These are phyloP conservation scores for Sturnira hondurensis DNA, from an alignment of 2,113 vertebrate species.

Conservation along the genomic window DNA sequence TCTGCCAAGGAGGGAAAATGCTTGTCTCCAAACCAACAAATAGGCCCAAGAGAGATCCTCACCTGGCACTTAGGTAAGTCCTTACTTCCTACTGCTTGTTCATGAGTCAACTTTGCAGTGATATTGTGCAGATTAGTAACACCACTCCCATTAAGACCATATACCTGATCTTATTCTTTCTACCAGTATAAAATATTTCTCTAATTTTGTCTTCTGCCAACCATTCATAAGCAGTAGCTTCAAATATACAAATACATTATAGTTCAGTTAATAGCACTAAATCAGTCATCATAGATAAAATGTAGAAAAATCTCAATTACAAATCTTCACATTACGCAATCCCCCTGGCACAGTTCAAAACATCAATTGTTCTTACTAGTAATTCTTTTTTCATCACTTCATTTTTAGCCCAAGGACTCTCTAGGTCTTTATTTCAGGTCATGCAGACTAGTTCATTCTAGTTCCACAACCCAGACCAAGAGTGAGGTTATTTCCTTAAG, in stretches of 20 bases:
- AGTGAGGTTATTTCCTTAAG: background rate
- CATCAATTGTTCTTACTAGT: background rate
- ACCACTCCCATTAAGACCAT: background rate
- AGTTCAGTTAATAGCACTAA: background rate
- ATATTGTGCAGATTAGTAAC: background rate
- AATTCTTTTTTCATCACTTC: background rate
- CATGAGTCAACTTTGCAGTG: background rate
- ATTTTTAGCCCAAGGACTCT: background rate
- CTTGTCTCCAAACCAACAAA: background rate
- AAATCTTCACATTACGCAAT: background rate
- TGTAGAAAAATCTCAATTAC: background rate
- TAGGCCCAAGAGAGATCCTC: background rate
- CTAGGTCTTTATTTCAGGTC: background rate
- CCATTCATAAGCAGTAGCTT: background rate
- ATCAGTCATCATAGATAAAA: background rate
- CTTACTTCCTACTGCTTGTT: background rate
- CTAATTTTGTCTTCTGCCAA: background rate
- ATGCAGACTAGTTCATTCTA: background rate
- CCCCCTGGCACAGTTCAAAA: background rate
- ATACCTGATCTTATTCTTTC: background rate
- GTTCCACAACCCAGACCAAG: background rate
- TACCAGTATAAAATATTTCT: background rate
- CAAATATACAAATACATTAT: constrained; percentile 1
- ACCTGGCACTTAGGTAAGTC: background rate
- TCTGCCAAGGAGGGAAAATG: background rate